Base-by-base conservation (phyloP, 2,888 invertebrate genomes). In the Holacanthella duospinosa region DNA sequence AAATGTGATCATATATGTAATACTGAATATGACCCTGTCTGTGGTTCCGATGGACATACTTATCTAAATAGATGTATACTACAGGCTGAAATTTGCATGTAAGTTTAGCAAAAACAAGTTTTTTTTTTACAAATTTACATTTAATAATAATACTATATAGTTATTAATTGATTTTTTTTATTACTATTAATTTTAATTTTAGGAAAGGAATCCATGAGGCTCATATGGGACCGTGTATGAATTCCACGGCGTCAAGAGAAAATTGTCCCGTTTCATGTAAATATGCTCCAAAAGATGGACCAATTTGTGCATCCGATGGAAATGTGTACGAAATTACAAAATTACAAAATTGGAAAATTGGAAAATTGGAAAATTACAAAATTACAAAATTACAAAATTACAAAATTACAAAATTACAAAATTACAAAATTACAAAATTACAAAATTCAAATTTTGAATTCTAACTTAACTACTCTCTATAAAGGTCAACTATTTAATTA, bases 261-360 rank as follows among this genome's bases (percentile, higher is more conserved):
- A 89, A 90, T 75, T 95, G 94, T 73, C 93, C 93, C 0, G 87
- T 89, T 2, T 86, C 87, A 72, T 91, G 91, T 76, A 87, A 89
- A 36, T 87, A 86, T 74, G 90, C 90, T 0, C 91, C 91, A 0
- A 81, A 87, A 69, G 92, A 92, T 73, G 92, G 92, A 0, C 92
- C 93, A 0, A 86, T 94, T 68, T 95, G 94, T 76, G 94, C 89
- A 2, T 90, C 89, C 64, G 90, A 94, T 75, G 93, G 89, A 29
- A 90, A 90, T 75, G 93, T 93, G 0, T 71, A 48, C 6, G 48
- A 21, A 9, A 21, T 21, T 16, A 48, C 6, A 48, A 16, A 4
- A 48, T 48, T n/a, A n/a, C 16, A 21, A 21, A 48, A n/a, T n/a
- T 48, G 48, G 48, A n/a, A n/a, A n/a, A n/a, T n/a, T n/a, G n/a